Conservation (phyloP, 2,797 vertebrate genomes). For the Megaceryle alcyon region DNA sequence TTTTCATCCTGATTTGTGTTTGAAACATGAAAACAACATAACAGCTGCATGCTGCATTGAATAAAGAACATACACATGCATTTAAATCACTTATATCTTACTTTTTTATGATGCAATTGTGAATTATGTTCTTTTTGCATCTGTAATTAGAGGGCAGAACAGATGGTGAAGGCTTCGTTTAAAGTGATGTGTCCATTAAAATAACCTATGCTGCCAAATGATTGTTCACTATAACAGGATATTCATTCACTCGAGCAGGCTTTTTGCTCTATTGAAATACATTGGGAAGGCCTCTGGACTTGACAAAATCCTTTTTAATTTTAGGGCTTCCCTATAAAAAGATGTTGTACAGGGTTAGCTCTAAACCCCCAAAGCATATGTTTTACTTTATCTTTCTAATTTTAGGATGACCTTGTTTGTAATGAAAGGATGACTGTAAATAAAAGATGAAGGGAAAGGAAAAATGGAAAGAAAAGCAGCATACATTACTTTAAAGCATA, state of each 20-base stretch:
- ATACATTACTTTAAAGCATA: neutral
- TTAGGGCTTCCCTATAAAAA: slow-evolving; percentile 72
- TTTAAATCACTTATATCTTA: slow-evolving; percentile 86
- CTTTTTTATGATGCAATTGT: slow-evolving; percentile 86
- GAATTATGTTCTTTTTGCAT: slow-evolving; percentile 85
- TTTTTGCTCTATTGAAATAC: slow-evolving; percentile 71
- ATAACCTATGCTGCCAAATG: slow-evolving; percentile 84
- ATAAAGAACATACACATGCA: slow-evolving; percentile 85
- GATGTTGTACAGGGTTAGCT: slow-evolving; percentile 40
- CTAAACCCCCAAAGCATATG: slow-evolving; percentile 68
- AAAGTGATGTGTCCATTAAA: slow-evolving; percentile 87
- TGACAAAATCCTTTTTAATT: slow-evolving; percentile 77
- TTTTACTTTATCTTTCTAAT: slow-evolving; percentile 72
- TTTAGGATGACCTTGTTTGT: slow-evolving; percentile 78
- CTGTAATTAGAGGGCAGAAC: slow-evolving; percentile 87
- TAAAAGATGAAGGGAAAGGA: neutral
- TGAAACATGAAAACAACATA: slow-evolving; percentile 83
- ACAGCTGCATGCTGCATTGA: slow-evolving; percentile 85
- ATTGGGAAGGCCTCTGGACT: slow-evolving; percentile 71
- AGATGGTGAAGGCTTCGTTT: slow-evolving; percentile 83
- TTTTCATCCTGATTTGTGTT: slow-evolving; percentile 82
- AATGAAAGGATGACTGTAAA: slow-evolving; percentile 62
- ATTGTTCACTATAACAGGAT: slow-evolving; percentile 78
- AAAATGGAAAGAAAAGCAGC: neutral
- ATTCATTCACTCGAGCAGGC: slow-evolving; percentile 71